phyloP scores from a whole-genome alignment of 2,888 invertebrate species.

The Drosophila basisetae region DNA sequence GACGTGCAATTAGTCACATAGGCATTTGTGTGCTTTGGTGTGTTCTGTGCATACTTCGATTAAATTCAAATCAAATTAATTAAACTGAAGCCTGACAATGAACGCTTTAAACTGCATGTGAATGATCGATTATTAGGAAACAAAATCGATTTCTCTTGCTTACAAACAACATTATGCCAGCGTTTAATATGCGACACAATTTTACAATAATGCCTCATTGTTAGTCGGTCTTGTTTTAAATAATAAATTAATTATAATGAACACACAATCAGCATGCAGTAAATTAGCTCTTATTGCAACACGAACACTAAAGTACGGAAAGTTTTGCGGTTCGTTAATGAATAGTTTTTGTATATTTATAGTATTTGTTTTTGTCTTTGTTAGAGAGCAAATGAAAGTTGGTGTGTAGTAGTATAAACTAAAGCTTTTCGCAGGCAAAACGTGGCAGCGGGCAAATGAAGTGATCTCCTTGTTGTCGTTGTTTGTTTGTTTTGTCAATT shows the following conservation, averaged over 20 bases:
- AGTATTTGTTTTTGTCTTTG: slow-evolving; percentile 22
- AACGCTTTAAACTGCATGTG: slow-evolving; percentile 5
- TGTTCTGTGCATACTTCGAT: slow-evolving; percentile 23
- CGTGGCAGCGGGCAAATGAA: slow-evolving; percentile 55
- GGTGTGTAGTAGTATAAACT: slow-evolving; percentile 10
- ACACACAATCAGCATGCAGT: slow-evolving; percentile 53
- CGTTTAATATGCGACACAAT: background rate
- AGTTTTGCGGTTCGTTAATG: slow-evolving; percentile 3
- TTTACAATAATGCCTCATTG: slow-evolving; percentile 13
- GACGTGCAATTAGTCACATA: slow-evolving; percentile 75
- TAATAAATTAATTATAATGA: slow-evolving; percentile 21
- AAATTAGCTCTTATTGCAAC: slow-evolving; percentile 25
- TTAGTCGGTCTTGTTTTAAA: slow-evolving; percentile 18
- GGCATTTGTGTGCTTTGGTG: slow-evolving; percentile 40
- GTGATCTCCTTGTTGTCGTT: slow-evolving; percentile 50
- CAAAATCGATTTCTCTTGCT: slow-evolving; percentile 17
- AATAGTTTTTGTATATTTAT: slow-evolving; percentile 22
- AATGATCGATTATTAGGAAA: slow-evolving; percentile 18
- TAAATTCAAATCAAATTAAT: slow-evolving; percentile 18
- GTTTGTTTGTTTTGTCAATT: slow-evolving; percentile 10
- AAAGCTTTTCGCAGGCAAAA: slow-evolving; percentile 45
- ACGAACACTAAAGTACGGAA: slow-evolving; percentile 8
- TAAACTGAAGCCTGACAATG: background rate
- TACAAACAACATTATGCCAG: slow-evolving; percentile 18
- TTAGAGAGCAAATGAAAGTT: slow-evolving; percentile 36